phyloP scores from a whole-genome alignment of 2,888 invertebrate genomes.

The Sceliomorpha sp. region DNA sequence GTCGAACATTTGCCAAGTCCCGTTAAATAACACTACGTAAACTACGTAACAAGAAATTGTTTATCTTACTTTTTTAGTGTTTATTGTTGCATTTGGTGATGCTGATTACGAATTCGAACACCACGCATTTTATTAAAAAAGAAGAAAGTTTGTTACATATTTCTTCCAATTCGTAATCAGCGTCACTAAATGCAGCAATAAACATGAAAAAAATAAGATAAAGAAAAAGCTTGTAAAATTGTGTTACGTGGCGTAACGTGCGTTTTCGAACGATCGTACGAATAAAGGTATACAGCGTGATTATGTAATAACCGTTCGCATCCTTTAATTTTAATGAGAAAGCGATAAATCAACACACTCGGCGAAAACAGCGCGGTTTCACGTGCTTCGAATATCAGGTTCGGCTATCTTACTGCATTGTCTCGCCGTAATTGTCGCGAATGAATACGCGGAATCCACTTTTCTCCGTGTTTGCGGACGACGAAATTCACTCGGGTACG shows the following conservation, averaged over 20 bases:
- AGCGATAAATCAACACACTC: constrained; percentile 43
- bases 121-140: no score
- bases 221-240: no score
- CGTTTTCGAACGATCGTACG: constrained; percentile 25
- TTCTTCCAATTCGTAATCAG: no score
- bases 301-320: constrained; percentile 28
- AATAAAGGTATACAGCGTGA: constrained; percentile 34
- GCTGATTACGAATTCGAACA: no score
- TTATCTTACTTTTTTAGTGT: no score
- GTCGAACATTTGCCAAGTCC: no score
- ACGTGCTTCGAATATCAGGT: constrained; percentile 37
- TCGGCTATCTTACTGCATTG: constrained; percentile 43
- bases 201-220: no score
- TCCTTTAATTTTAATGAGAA: constrained; percentile 50
- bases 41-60: no score
- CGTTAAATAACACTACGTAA: no score
- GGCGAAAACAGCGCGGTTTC: constrained; percentile 36
- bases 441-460: constrained; percentile 43
- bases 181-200: no score
- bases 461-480: constrained; percentile 45
- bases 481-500: constrained; percentile 36
- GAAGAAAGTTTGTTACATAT: no score
- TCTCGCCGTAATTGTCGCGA: constrained; percentile 47
- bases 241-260: constrained; percentile 24
- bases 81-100: no score